Conservation (phyloP, 2,113 vertebrate species). For the Entelurus aequoreus region DNA sequence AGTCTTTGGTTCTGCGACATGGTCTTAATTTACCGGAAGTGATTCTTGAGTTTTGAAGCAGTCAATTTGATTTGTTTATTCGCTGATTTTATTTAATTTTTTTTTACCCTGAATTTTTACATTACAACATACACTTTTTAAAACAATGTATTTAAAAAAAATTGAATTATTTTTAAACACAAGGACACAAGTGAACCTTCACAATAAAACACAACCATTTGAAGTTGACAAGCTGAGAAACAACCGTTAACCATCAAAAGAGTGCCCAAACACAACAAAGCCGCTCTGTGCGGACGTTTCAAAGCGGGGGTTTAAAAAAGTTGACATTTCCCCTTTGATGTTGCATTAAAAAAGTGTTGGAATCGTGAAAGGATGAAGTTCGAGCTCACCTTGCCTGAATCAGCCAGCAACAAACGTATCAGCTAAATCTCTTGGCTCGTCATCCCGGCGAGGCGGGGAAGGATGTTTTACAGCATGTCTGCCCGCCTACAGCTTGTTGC, state of each 20-base stretch:
- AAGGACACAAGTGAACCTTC: too few relatives aligned
- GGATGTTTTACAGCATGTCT: slow-evolving; percentile 38
- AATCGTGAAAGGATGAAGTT: slow-evolving; percentile 9
- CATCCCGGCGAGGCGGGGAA: slow-evolving; percentile 48
- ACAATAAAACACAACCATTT: too few relatives aligned
- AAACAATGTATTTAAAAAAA: too few relatives aligned
- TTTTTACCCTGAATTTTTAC: too few relatives aligned
- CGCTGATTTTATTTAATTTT: too few relatives aligned
- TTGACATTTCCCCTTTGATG: background rate
- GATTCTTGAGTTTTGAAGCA: too few relatives aligned
- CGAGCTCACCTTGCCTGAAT: slow-evolving; percentile 49
- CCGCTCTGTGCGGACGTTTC: background rate
- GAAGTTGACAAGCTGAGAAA: background rate
- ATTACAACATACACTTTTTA: too few relatives aligned
- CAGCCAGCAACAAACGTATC: slow-evolving; percentile 32
- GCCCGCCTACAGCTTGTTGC: slow-evolving; percentile 1
- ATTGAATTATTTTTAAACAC: too few relatives aligned
- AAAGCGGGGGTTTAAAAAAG: background rate
- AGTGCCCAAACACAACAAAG: background rate
- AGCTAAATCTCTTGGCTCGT: slow-evolving; percentile 28
- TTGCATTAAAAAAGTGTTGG: slow-evolving; percentile 14
- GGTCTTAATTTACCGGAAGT: too few relatives aligned
- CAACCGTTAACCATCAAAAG: background rate
- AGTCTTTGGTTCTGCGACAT: too few relatives aligned
- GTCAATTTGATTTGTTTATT: too few relatives aligned